Percentiles rank a stretch among this genome's conserved stretches.
These are phyloP conservation scores for Aproaerema taeniolella DNA, from an alignment of 2,888 invertebrate genomes.

Conservation along the genomic window DNA sequence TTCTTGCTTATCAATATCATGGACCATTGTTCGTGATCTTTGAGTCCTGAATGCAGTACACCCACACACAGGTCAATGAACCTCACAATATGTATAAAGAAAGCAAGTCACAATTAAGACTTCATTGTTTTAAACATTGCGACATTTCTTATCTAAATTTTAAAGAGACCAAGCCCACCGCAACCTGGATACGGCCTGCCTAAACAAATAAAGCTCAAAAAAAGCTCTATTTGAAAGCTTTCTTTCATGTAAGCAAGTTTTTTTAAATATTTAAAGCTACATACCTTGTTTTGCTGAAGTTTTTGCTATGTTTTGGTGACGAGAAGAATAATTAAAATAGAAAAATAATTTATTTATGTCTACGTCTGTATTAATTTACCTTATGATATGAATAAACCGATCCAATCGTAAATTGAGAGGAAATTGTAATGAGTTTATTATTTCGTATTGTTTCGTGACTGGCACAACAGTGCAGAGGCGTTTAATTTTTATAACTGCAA, in stretches of 20 bases:
- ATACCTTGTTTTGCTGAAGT: too few relatives aligned
- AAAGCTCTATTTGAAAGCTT: slow-evolving; percentile 6
- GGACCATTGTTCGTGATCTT: slow-evolving; percentile 35
- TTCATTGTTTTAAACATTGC: slow-evolving; percentile 66
- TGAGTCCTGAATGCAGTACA: slow-evolving; percentile 27
- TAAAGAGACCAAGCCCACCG: slow-evolving; percentile 35
- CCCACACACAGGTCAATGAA: slow-evolving; percentile 46
- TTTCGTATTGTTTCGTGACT: slow-evolving; percentile 7
- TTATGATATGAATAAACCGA: too few relatives aligned
- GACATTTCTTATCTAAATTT: slow-evolving; percentile 56
- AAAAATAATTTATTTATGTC: too few relatives aligned
- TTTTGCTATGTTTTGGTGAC: too few relatives aligned
- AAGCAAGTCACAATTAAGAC: slow-evolving; percentile 60
- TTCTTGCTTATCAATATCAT: slow-evolving; percentile 31
- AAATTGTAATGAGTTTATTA: too few relatives aligned
- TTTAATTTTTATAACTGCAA: slow-evolving; percentile 55
- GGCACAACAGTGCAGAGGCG: slow-evolving; percentile 20
- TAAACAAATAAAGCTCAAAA: slow-evolving; percentile 33
- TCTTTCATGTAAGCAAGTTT: slow-evolving; percentile 25
- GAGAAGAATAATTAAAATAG: too few relatives aligned
- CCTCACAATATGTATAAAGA: slow-evolving; percentile 43
- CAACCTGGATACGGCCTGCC: slow-evolving; percentile 32
- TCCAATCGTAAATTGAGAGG: too few relatives aligned
- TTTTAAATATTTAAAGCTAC: too few relatives aligned
- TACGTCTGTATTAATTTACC: too few relatives aligned